Evolutionary conservation across 2,113 vertebrate genomes (phyloP).

Genomic region (Zosterops lateralis): DNA sequence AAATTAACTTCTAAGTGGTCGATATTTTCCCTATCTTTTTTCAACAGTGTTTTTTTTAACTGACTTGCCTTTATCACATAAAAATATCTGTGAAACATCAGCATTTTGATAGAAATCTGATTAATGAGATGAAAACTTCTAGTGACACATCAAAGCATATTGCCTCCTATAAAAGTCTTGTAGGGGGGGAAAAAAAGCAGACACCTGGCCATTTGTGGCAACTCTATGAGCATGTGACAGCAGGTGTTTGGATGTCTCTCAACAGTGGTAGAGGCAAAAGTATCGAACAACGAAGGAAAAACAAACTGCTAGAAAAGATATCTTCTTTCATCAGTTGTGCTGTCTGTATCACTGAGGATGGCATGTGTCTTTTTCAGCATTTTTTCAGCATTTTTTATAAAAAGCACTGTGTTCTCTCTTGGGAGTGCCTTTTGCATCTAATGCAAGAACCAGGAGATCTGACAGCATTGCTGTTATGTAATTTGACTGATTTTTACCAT

Average conservation of each 20-base stretch:
- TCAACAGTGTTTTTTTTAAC: neutral
- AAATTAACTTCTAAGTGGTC: neutral
- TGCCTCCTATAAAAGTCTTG: neutral
- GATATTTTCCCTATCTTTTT: neutral
- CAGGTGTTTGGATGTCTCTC: neutral
- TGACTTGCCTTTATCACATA: neutral
- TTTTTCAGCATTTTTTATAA: neutral
- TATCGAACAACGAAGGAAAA: neutral
- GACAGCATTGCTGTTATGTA: neutral
- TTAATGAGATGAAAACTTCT: neutral
- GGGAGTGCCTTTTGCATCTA: neutral
- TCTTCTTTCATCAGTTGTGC: neutral
- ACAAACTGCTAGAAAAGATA: neutral
- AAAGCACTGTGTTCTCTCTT: neutral
- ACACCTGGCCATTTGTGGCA: neutral
- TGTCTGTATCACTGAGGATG: neutral
- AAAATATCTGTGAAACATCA: neutral
- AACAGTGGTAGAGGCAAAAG: neutral
- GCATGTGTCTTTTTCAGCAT: neutral
- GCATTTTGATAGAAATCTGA: neutral
- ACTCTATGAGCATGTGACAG: neutral
- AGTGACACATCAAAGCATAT: neutral
- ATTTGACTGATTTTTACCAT: constrained; percentile 14
- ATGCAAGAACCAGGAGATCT: neutral
- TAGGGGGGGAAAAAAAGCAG: rapidly evolving